Evolutionary conservation across 2,797 vertebrate genomes (phyloP), one percentile per base, ranked within the genome.

Genomic region (Somateria mollissima): DNA sequence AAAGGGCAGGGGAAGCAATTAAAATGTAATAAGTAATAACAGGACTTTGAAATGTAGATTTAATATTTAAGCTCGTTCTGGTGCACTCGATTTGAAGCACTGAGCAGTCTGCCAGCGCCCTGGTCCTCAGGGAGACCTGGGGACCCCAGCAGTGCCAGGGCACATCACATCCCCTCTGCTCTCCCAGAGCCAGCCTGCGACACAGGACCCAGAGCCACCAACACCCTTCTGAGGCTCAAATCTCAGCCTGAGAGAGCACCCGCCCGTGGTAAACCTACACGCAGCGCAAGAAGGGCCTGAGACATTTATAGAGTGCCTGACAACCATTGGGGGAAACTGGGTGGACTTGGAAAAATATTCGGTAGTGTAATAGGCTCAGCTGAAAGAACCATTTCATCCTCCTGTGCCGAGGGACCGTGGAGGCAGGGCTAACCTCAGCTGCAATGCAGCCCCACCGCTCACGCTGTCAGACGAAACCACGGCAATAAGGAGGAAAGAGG

Each of bases 41-140:
- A 87, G 87, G 61, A 82, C 90, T 94, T 89, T 79, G 84, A 93
- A 89, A 94, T 25, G 57, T 11, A 86, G 86, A 94, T 85, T 81
- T 74, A 37, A 64, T 60, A 56, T n/a, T 77, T 67, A 24, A 89
- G 49, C 67, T 54, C 6, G 4, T 9, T 81, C 78, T 49, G 65
- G 34, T 17, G 72, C 45, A 13, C 41, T 87, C 3, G 21, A 60
- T 58, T 84, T 53, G 51, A 13, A 79, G 30, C 0, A 3, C 28
- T 0, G 5, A 74, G 75, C 58, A n/a, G 53, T 20, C 28, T 69
- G 66, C 49, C 74, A n/a, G 39, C 62, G 78, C 56, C 70, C 6
- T 8, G 5, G 18, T n/a, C 37, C 6, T 3, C 11, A 4, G 45
- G 28, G 47, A 84, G 37, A 69, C 6, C 30, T 10, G 10, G 41